Percentiles rank a stretch among this genome's conserved stretches.
Conservation (phyloP, 2,888 invertebrate species). For the Lingula anatina region DNA sequence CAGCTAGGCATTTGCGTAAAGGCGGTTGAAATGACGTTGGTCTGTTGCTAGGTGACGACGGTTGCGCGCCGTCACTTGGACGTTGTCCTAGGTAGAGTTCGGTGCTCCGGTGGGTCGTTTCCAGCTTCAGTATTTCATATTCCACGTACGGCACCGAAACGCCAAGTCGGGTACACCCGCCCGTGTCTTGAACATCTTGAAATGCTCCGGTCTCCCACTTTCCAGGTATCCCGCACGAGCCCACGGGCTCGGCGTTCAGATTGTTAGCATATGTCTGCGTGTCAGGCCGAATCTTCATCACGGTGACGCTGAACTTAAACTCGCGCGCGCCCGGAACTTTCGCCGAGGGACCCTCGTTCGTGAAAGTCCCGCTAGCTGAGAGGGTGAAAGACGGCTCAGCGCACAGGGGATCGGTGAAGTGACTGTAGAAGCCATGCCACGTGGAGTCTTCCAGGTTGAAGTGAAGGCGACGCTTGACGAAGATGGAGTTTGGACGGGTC, state of each 20-base stretch:
- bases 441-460: slow-evolving; percentile 46
- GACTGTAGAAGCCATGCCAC: slow-evolving; percentile 58
- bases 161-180: slow-evolving; percentile 57
- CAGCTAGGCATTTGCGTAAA: slow-evolving; percentile 52
- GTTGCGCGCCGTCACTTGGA: slow-evolving; percentile 41
- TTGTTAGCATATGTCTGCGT: slow-evolving; percentile 45
- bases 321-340: slow-evolving; percentile 50
- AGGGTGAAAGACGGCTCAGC: slow-evolving; percentile 56
- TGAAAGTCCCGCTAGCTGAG: slow-evolving; percentile 56
- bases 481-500: slow-evolving; percentile 57
- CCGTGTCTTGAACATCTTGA: slow-evolving; percentile 57
- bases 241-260: slow-evolving; percentile 32
- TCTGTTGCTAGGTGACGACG: slow-evolving; percentile 32
- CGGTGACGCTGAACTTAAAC: slow-evolving; percentile 57
- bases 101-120: slow-evolving; percentile 52
- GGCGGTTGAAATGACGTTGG: slow-evolving; percentile 59
- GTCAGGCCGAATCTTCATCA: slow-evolving; percentile 55
- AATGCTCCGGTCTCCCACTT: slow-evolving; percentile 56
- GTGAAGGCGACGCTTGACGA: slow-evolving; percentile 55
- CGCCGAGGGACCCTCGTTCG: slow-evolving; percentile 30
- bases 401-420: slow-evolving; percentile 59
- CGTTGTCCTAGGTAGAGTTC: slow-evolving; percentile 56
- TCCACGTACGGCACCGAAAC: slow-evolving; percentile 57
- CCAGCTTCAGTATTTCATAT: slow-evolving; percentile 57
- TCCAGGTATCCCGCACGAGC: slow-evolving; percentile 40